Conservation (phyloP, 2,888 invertebrate species). For the Eustalomyia histrio region DNA sequence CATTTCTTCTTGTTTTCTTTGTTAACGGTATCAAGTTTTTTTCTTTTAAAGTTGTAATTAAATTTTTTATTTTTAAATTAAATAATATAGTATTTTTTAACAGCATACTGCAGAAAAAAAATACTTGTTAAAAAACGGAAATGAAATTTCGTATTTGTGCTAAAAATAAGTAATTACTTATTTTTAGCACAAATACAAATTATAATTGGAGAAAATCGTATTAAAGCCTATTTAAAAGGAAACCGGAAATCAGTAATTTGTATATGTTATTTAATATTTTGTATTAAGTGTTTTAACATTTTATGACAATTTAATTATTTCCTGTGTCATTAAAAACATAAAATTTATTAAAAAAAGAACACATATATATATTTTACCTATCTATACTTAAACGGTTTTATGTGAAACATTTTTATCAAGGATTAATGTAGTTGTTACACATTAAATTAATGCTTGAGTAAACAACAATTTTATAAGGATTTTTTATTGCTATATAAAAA, state of each 20-base stretch:
- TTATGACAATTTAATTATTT: slow-evolving; percentile 58
- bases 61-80: slow-evolving; percentile 41
- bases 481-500: too few species aligned
- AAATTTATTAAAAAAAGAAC: neutral
- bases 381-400: too few species aligned
- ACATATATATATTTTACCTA: too few species aligned
- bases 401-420: too few species aligned
- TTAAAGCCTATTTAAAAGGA: slow-evolving; percentile 22
- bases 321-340: slow-evolving; percentile 39
- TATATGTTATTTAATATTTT: slow-evolving; percentile 32
- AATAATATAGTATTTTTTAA: slow-evolving; percentile 24
- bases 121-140: slow-evolving; percentile 49
- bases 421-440: neutral
- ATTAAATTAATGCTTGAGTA: neutral
- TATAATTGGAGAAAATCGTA: neutral
- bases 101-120: slow-evolving; percentile 13
- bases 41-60: slow-evolving; percentile 40
- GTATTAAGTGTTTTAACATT: slow-evolving; percentile 2
- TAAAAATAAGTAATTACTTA: neutral
- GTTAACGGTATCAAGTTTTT: neutral
- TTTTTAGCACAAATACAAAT: too few species aligned
- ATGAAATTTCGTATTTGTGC: slow-evolving; percentile 37
- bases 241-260: slow-evolving; percentile 62
- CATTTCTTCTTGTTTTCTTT: too few species aligned
- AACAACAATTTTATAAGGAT: neutral